A percentile compares a stretch with the other conserved stretches of the same genome.
These are phyloP conservation scores for Callionymus lyra DNA, from an alignment of 2,113 vertebrate species.

Conservation along the genomic window DNA sequence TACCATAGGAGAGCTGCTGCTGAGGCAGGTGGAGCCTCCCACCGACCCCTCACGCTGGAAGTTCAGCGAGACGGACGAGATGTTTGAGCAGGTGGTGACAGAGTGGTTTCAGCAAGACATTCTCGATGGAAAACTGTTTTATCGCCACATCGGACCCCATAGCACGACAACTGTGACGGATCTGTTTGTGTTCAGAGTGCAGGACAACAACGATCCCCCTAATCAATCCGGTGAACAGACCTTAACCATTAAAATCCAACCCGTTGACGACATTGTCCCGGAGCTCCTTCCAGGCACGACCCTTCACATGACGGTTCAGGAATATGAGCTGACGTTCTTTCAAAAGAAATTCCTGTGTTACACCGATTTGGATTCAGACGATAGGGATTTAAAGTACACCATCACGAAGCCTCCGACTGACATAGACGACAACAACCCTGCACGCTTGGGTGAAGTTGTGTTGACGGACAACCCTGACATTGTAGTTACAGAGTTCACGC, in stretches of 20 bases:
- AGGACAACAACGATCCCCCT: conserved; percentile 73
- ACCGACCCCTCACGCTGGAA: conserved; percentile 54
- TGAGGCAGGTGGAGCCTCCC: conserved; percentile 62
- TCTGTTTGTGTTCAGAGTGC: conserved; percentile 65
- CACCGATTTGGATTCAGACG: conserved; percentile 87
- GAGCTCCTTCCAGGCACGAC: conserved; percentile 74
- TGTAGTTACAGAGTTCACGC: conserved; percentile 82
- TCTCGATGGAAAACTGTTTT: conserved; percentile 72
- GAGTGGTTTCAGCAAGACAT: conserved; percentile 77
- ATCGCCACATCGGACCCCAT: conserved; percentile 63
- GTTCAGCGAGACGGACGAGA: conserved; percentile 60
- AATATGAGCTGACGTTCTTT: conserved; percentile 83
- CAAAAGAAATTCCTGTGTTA: conserved; percentile 80
- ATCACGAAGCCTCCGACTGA: conserved; percentile 76
- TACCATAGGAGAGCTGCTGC: conserved; percentile 58
- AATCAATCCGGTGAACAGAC: conserved; percentile 73
- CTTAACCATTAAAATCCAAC: conserved; percentile 81
- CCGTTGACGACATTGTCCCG: conserved; percentile 80
- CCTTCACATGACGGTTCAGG: conserved; percentile 83
- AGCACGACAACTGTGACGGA: conserved; percentile 53
- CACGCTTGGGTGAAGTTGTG: conserved; percentile 73
- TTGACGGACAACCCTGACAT: conserved; percentile 78
- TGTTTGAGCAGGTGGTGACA: conserved; percentile 74
- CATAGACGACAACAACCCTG: conserved; percentile 80
- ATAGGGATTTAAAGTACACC: conserved; percentile 81